Percentiles rank a stretch among this genome's conserved stretches.
Conservation (phyloP, 2,113 vertebrate species). For the Tetrax tetrax region DNA sequence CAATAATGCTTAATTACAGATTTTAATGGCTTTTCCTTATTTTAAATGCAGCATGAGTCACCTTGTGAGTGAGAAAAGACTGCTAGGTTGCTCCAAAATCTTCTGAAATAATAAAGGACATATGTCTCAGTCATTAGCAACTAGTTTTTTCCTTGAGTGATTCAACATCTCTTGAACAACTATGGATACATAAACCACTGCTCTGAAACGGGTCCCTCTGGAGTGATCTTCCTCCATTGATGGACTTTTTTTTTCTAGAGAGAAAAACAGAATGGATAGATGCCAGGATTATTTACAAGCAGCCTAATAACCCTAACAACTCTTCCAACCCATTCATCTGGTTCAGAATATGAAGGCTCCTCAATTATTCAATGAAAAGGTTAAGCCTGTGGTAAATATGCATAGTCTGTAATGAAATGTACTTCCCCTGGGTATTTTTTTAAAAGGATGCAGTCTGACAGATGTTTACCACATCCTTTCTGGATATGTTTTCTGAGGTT, state of each 20-base stretch:
- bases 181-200: not conserved
- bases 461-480: conserved; percentile 60
- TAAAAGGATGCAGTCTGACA: not conserved
- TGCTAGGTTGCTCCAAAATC: not conserved
- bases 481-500: not conserved
- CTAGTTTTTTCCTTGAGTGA: not conserved
- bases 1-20: not conserved
- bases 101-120: not conserved
- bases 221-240: not conserved
- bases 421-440: conserved; percentile 36
- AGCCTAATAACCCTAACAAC: not conserved
- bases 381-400: conserved; percentile 31
- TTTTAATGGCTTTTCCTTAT: not conserved
- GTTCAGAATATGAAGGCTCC: not conserved
- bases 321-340: conserved; percentile 19
- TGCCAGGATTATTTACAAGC: conserved; percentile 7
- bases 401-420: conserved; percentile 41
- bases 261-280: not conserved
- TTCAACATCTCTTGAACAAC: not conserved
- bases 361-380: conserved; percentile 49
- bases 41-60: not conserved
- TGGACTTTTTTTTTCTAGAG: not conserved
- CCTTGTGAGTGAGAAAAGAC: not conserved
- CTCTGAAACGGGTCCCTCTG: not conserved
- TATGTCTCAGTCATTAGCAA: not conserved